Conservation (phyloP, 2,113 vertebrate species). For the Nettapus auritus region DNA sequence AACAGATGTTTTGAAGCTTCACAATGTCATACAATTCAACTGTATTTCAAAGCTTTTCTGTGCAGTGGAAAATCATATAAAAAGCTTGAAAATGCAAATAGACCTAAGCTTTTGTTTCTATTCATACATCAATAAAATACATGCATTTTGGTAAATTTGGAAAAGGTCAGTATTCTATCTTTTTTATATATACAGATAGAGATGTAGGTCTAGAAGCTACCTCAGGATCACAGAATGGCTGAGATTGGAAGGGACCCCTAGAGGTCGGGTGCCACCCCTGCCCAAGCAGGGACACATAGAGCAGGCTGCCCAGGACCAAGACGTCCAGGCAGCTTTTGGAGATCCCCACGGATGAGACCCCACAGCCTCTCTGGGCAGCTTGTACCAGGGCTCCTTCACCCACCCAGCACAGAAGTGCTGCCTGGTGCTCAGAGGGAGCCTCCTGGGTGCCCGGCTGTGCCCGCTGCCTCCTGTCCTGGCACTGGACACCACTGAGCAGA, state of each 20-base stretch:
- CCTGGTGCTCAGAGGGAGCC: not conserved
- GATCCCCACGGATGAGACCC: not conserved
- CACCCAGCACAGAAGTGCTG: too few relatives aligned
- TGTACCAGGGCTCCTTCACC: not conserved
- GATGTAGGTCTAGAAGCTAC: not conserved
- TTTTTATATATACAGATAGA: not conserved
- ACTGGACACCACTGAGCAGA: not conserved
- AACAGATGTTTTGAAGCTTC: not conserved
- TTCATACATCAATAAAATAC: not conserved
- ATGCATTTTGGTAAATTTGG: not conserved
- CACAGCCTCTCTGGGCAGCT: not conserved
- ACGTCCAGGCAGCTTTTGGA: not conserved
- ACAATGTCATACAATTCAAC: not conserved
- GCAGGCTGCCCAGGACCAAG: not conserved
- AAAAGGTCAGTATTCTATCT: not conserved
- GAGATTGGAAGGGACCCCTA: not conserved
- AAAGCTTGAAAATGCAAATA: not conserved
- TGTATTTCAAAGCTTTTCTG: not conserved
- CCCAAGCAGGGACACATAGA: not conserved
- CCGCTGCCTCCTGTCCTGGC: not conserved
- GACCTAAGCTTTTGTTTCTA: not conserved
- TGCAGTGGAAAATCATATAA: not conserved
- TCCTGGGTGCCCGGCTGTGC: not conserved
- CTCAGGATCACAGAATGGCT: not conserved
- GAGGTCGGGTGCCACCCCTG: too few relatives aligned